These are phyloP conservation scores for Mandrillus leucophaeus DNA, from an alignment of 2,113 vertebrate genomes.

Conservation along the genomic window DNA sequence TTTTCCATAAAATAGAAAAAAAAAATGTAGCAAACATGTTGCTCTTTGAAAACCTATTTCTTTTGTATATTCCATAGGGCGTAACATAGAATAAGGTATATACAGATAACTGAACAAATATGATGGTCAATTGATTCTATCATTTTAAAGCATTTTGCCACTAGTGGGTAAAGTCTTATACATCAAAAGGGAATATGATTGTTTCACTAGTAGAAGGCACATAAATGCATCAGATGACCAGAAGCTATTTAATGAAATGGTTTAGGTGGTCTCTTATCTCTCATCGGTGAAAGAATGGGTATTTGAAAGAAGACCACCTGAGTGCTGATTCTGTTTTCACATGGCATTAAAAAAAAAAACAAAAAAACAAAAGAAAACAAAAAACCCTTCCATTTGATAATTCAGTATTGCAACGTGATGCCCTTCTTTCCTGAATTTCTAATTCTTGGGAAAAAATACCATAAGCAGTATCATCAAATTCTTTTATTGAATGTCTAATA, in stretches of 20 bases:
- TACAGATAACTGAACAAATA: background rate
- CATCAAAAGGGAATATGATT: background rate
- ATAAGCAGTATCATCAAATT: background rate
- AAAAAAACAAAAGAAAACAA: background rate
- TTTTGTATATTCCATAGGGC: background rate
- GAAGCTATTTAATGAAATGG: background rate
- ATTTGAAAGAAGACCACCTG: background rate
- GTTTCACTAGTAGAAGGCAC: background rate
- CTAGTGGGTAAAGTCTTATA: background rate
- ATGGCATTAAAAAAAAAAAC: background rate
- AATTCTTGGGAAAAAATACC: background rate
- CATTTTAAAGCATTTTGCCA: background rate
- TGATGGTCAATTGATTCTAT: background rate
- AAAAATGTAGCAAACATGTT: background rate
- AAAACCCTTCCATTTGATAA: background rate
- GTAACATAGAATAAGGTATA: background rate
- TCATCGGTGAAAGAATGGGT: background rate
- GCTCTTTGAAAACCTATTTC: background rate
- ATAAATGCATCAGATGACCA: background rate
- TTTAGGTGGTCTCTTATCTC: background rate
- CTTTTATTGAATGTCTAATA: constrained; percentile 14
- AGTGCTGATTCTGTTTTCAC: background rate
- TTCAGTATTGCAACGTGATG: background rate
- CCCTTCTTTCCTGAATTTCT: background rate
- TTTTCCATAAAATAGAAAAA: background rate